phyloP scores from a whole-genome alignment of 2,797 vertebrate genomes.

The Darevskia nairensis region DNA sequence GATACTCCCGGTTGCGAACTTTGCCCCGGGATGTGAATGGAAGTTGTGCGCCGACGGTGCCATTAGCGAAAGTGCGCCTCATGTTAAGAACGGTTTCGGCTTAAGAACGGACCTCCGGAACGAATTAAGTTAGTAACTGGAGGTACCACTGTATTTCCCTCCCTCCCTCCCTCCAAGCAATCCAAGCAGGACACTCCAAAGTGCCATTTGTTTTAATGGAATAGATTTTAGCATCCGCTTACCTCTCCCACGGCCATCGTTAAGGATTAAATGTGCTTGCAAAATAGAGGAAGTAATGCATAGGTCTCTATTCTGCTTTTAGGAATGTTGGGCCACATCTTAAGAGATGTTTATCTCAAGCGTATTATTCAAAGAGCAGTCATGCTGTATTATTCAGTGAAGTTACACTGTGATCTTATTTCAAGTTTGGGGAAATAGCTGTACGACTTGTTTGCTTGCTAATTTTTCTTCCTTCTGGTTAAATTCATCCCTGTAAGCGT shows the following conservation, averaged over 20 bases:
- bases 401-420: constrained; percentile 12
- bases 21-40: no score
- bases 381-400: background rate
- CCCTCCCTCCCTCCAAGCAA: background rate
- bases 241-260: background rate
- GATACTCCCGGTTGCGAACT: no score
- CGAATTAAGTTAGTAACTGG: no score
- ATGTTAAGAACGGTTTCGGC: no score
- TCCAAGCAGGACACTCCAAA: background rate
- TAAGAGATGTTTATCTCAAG: constrained; percentile 12
- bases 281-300: background rate
- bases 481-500: background rate
- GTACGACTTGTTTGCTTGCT: background rate
- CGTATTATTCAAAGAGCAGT: constrained; percentile 1
- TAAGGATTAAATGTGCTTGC: background rate
- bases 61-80: no score
- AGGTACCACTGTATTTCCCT: no score
- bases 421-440: background rate
- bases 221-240: background rate
- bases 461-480: background rate
- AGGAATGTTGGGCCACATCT: background rate
- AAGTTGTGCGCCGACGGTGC: no score
- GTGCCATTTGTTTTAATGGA: background rate
- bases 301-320: background rate
- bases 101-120: no score